These are phyloP conservation scores for Megaleporinus macrocephalus DNA, from an alignment of 2,113 vertebrate genomes.

Conservation along the genomic window DNA sequence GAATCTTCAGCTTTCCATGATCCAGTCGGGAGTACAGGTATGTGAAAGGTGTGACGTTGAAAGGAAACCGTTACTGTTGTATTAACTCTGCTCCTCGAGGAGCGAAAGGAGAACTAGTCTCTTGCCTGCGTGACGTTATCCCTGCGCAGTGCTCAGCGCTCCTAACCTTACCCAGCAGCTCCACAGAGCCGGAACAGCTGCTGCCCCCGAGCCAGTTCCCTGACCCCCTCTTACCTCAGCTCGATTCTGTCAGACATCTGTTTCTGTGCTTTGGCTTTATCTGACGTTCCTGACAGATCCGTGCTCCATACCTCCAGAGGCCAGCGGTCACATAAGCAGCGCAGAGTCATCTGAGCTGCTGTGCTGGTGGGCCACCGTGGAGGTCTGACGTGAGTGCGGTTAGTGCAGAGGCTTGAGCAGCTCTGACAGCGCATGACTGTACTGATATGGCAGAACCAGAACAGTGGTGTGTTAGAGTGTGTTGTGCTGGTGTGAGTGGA, in stretches of 20 bases:
- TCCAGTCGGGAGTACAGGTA: too few relatives aligned
- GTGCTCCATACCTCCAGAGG: conserved; percentile 11
- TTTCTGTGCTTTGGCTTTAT: conserved; percentile 25
- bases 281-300: conserved; percentile 7
- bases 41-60: background rate
- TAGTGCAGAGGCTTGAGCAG: too few relatives aligned
- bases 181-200: background rate
- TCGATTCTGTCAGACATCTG: conserved; percentile 32
- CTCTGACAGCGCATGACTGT: background rate
- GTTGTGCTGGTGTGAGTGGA: too few relatives aligned
- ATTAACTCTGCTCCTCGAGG: background rate
- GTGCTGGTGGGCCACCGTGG: background rate
- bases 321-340: conserved; percentile 11
- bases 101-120: background rate
- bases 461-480: too few relatives aligned
- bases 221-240: conserved; percentile 25
- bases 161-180: background rate
- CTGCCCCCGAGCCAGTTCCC: background rate
- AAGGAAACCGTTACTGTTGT: background rate
- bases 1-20: too few relatives aligned
- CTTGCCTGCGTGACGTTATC: background rate
- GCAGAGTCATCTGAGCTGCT: background rate
- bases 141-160: background rate
- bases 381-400: background rate
- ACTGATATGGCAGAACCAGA: background rate